A percentile compares a stretch with the other conserved stretches of the same genome.
phyloP scores from a whole-genome alignment of 2,797 vertebrate species.

The Protonibea diacanthus region DNA sequence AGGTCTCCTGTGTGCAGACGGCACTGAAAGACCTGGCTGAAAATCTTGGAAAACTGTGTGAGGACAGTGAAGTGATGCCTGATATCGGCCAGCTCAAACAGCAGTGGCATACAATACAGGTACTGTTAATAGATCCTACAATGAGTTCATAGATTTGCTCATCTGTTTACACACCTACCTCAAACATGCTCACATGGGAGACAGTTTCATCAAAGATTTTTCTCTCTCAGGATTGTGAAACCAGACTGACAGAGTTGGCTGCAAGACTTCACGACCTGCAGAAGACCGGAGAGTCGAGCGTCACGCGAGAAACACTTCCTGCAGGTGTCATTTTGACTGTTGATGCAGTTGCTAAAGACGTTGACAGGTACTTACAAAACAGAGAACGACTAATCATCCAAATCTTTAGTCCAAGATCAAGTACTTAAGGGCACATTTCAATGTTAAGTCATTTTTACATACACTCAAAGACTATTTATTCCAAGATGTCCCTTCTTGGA shows the following conservation, averaged over 20 bases:
- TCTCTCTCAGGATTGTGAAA: slow-evolving; percentile 56
- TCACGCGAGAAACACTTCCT: slow-evolving; percentile 20
- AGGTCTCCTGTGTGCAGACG: slow-evolving; percentile 36
- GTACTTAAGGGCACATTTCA: neutral
- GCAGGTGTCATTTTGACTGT: slow-evolving; percentile 22
- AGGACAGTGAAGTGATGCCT: slow-evolving; percentile 4
- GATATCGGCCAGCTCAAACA: slow-evolving; percentile 55
- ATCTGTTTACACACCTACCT: neutral
- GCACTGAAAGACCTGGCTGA: slow-evolving; percentile 35
- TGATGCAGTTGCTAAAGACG: slow-evolving; percentile 37
- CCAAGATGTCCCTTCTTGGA: neutral
- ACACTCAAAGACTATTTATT: neutral
- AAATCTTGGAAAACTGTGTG: slow-evolving; percentile 9
- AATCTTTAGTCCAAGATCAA: neutral
- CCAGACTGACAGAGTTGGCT: slow-evolving; percentile 40
- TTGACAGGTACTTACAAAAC: slow-evolving; percentile 59
- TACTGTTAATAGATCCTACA: slow-evolving; percentile 12
- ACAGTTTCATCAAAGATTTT: neutral
- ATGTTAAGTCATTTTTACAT: neutral
- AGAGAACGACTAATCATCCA: neutral
- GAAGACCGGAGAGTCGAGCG: slow-evolving; percentile 20
- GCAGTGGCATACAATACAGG: slow-evolving; percentile 63
- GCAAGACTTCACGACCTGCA: slow-evolving; percentile 37
- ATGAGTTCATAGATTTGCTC: neutral
- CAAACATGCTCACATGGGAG: neutral